phyloP scores from a whole-genome alignment of 1,140 invertebrate genomes.

The Sarcophaga peregrina region DNA sequence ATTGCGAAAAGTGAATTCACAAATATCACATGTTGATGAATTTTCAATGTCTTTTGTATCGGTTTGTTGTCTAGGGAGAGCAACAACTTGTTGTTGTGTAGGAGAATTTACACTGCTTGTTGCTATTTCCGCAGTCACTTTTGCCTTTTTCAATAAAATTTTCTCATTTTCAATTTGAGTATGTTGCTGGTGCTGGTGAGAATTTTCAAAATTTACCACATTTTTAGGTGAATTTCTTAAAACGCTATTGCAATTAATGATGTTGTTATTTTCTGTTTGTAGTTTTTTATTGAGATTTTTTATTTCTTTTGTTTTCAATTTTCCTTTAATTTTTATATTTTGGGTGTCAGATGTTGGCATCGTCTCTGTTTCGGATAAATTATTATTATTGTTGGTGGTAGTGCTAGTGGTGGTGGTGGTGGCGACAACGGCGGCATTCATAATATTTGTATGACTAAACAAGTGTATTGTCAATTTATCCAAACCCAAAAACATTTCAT shows the following conservation, averaged over 20 bases:
- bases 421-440: conserved; percentile 43
- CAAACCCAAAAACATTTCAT: conserved; percentile 77
- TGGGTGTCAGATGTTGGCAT: neutral
- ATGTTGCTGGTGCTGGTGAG: neutral
- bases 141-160: conserved; percentile 2
- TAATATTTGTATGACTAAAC: conserved; percentile 74
- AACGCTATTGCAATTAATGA: neutral
- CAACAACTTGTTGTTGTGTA: neutral
- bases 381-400: neutral
- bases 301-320: conserved; percentile 11
- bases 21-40: conserved; percentile 73
- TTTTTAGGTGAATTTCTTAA: neutral
- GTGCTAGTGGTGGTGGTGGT: conserved; percentile 18
- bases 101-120: neutral
- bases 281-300: neutral
- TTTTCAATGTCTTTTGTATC: conserved; percentile 23
- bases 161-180: neutral
- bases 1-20: conserved; percentile 78
- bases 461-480: conserved; percentile 88
- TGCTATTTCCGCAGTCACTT: neutral
- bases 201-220: neutral
- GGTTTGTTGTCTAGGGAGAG: neutral
- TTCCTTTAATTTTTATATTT: conserved; percentile 19
- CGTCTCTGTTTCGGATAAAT: neutral
- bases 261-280: neutral